Evolutionary conservation across 2,113 vertebrate species (phyloP).

Genomic region (Helogale parvula): DNA sequence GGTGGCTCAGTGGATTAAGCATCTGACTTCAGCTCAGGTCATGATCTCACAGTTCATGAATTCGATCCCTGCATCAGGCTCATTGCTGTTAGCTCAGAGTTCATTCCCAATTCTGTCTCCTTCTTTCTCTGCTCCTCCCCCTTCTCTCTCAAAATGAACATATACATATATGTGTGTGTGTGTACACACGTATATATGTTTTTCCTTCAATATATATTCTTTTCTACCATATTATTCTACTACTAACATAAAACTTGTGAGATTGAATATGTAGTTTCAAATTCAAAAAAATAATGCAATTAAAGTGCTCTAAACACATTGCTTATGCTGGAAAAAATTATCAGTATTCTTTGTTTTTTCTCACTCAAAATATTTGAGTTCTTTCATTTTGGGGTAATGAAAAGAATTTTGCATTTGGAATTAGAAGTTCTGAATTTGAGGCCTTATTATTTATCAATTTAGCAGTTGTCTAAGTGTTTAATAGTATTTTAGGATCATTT

Average conservation of each 20-base stretch:
- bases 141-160: no score
- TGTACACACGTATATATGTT: no score
- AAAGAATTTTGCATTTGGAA: neutral
- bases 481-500: neutral
- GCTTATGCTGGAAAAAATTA: neutral
- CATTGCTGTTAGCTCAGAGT: no score
- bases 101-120: no score
- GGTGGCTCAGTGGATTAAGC: no score
- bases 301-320: neutral
- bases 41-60: no score
- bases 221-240: neutral
- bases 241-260: neutral
- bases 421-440: neutral
- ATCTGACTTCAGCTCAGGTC: no score
- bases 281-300: neutral
- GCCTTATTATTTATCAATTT: neutral
- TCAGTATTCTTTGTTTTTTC: neutral
- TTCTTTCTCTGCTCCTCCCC: no score
- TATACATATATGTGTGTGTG: neutral
- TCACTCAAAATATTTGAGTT: neutral
- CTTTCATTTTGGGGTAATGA: neutral
- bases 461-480: neutral
- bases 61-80: no score
- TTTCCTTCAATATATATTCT: neutral
- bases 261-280: neutral